Base-by-base conservation (phyloP, 2,888 invertebrate genomes). In the Xanthostigma xanthostigma region DNA sequence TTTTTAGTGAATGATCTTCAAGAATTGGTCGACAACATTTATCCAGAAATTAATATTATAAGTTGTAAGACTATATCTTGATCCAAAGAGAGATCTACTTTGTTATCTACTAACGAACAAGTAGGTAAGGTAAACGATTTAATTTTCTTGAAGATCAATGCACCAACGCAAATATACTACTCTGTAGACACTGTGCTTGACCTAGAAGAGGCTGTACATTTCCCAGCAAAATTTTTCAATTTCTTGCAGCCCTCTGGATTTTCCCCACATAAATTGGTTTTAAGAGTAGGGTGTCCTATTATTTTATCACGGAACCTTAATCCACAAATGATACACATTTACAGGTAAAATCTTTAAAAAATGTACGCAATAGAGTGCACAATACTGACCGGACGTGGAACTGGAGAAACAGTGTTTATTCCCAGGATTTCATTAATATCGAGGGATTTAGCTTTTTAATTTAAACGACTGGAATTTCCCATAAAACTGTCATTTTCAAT, bases 321-420 rank as follows among this genome's bases (percentile, higher is more conserved):
- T 33, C 45, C 54, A 14, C 56, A 52, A 36, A 51, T n/a, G 56
- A 54, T 3, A 57, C 54, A 9, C 50, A 53, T 34, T 49, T 57
- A 34, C 42, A 34, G 41, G 41, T 51, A 34, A 53, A 46, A 36
- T 43, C 49, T 38, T n/a, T 53, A n/a, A 40, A 39, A 43, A 45
- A 34, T 13, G n/a, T 46, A 44, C 48, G 37, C 53, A 33, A 50
- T 55, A 37, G 45, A 51, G 46, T 46, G 53, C 10, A 53, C 44
- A 36, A 52, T 53, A 46, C 34, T 52, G 34, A 53, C 51, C 12
- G 51, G 50, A 51, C 43, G 27, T 43, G 44, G 36, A 45, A 46
- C 45, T 33, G 51, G 46, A 44, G 50, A 52, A 40, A 42, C 33
- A 33, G 53, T 54, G n/a, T 51, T 50, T 13, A 54, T 53, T 37